Evolutionary conservation across 2,888 invertebrate species (phyloP).

Genomic region (Cheiracanthium punctorium): DNA sequence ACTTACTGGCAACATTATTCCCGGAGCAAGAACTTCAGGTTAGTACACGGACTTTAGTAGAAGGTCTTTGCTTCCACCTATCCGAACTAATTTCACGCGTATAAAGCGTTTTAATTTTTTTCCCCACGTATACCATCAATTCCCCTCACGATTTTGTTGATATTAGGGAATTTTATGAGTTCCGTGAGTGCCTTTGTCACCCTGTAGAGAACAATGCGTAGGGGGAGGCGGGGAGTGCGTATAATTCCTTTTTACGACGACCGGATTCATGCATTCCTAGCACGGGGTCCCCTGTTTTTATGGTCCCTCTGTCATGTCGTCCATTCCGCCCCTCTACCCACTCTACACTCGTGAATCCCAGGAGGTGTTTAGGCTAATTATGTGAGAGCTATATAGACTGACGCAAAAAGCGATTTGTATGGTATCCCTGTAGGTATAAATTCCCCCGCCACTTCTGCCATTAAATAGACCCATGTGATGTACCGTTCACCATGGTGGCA

Average conservation of each 20-base stretch:
- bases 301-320: neutral
- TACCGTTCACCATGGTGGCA: neutral
- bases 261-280: constrained; percentile 47
- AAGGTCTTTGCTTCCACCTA: too few relatives aligned
- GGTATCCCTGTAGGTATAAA: constrained; percentile 4
- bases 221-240: constrained; percentile 28
- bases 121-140: neutral
- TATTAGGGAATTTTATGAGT: constrained; percentile 51
- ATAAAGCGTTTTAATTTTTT: too few relatives aligned
- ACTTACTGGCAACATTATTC: too few relatives aligned
- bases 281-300: constrained; percentile 30
- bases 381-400: constrained; percentile 31
- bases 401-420: constrained; percentile 1
- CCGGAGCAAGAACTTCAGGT: too few relatives aligned
- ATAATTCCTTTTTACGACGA: constrained; percentile 65
- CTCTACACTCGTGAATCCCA: neutral
- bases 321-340: neutral
- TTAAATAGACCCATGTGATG: neutral
- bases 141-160: neutral
- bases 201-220: constrained; percentile 21
- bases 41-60: too few relatives aligned
- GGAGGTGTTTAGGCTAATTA: constrained; percentile 15
- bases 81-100: too few relatives aligned
- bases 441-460: neutral
- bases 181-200: constrained; percentile 49